Conservation (phyloP, 2,113 vertebrate genomes). For the Mionectes macconnelli region DNA sequence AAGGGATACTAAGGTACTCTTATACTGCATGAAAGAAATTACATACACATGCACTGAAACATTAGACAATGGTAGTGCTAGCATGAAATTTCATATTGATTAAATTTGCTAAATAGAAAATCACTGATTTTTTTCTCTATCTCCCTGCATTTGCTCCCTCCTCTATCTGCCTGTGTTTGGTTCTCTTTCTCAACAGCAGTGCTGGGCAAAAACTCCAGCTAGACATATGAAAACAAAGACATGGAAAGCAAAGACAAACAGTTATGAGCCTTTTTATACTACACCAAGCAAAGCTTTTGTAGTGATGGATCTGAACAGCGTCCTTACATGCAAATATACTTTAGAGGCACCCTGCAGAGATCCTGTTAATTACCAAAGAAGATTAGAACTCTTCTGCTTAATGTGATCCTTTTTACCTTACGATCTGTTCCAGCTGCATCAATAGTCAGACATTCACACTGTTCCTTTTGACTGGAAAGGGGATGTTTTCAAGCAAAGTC, state of each 20-base stretch:
- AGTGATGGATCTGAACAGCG: conserved; percentile 29
- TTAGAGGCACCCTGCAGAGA: conserved; percentile 56
- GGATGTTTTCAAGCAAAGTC: conserved; percentile 69
- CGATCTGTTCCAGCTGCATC: conserved; percentile 56
- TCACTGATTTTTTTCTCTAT: not conserved
- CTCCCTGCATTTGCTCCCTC: not conserved
- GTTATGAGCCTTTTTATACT: not conserved
- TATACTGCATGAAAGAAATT: not conserved
- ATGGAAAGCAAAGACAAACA: conserved; percentile 55
- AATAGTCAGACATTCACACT: conserved; percentile 63
- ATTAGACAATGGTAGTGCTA: not conserved
- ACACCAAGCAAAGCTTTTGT: conserved; percentile 28
- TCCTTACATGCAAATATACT: conserved; percentile 56
- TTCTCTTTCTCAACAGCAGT: conserved; percentile 23
- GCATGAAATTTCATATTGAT: not conserved
- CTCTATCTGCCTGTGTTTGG: not conserved
- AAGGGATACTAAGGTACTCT: not conserved
- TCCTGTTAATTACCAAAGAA: conserved; percentile 71
- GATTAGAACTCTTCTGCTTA: conserved; percentile 69
- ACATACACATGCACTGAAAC: not conserved
- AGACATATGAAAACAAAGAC: conserved; percentile 62
- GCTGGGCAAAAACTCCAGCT: conserved; percentile 60
- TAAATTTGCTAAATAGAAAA: not conserved
- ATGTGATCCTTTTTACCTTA: conserved; percentile 57
- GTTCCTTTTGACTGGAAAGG: conserved; percentile 61